These are phyloP conservation scores for Sphyrna mokarran DNA, from an alignment of 2,113 vertebrate species.

Conservation along the genomic window DNA sequence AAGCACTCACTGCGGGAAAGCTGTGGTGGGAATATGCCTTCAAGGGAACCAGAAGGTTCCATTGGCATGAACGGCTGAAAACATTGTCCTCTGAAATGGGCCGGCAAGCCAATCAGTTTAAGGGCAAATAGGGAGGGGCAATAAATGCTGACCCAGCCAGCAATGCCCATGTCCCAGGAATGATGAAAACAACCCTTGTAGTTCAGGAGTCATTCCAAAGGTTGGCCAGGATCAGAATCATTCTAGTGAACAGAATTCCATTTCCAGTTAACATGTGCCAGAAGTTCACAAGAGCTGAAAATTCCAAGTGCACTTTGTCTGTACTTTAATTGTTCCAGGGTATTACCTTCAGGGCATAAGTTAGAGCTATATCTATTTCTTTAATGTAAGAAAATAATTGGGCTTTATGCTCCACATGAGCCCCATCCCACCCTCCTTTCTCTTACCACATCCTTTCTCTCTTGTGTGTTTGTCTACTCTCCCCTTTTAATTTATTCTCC, in stretches of 20 bases:
- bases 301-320: neutral
- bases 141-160: too few species aligned
- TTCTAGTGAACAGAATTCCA: neutral
- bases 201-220: neutral
- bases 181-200: too few species aligned
- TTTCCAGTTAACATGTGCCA: neutral
- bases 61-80: too few species aligned
- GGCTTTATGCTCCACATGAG: neutral
- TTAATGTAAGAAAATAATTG: neutral
- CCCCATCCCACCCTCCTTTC: neutral
- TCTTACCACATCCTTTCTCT: neutral
- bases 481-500: too few species aligned
- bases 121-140: too few species aligned
- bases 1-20: too few species aligned
- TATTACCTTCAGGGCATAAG: neutral
- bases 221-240: neutral
- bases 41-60: too few species aligned
- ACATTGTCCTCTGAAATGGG: too few species aligned
- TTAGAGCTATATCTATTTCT: neutral
- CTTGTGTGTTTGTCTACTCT: neutral
- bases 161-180: too few species aligned
- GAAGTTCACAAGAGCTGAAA: neutral
- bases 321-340: neutral
- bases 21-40: too few species aligned
- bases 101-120: too few species aligned